Base-by-base conservation (phyloP, 2,113 vertebrate species). In the Oophaga pumilio region DNA sequence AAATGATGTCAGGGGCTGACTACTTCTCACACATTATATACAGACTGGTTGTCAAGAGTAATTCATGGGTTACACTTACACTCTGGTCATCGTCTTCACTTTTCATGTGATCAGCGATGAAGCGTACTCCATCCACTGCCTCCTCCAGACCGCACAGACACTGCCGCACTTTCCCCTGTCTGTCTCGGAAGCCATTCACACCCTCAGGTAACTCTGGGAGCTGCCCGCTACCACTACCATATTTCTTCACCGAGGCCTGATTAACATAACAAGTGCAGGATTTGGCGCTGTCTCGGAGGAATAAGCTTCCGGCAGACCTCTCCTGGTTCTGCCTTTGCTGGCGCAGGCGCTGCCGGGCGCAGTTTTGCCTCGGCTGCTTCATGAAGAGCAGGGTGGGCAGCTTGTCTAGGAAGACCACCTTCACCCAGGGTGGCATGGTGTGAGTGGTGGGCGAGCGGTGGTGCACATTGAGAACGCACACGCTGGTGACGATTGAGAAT, bases 31-130 rank as follows among this genome's bases (percentile, higher is more conserved):
- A 71, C 68, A 71, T 4, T 6, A 71, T 17, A 33, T 33, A 71
- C 24, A 33, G 68, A 28, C 13, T 4, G 68, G 28, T 26, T 43
- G 33, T 43, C 33, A 62, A 26, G 12, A n/a, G 24, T 69, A 8
- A 28, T 43, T 43, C 33, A 43, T 43, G 33, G 33, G 33, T 43
- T 2, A 11, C 53, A 96, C 97, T 98, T 90, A 99, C 98, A 0
- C 97, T 99, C 93, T 97, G 97, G 85, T 99, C 97, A 0, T 98
- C 96, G 0, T 99, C 98, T 90, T 99, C 98, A 0, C 96, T 96
- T 90, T 96, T 96, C 97, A 99, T 97, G 94, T 99, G 98, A 91
- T 97, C 97, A 0, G 97, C 98, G 0, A 99, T 99, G 95, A 99
- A 99, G 84, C 97, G 95, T 62, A 99, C 98, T 0, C 97, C 97